Base-by-base conservation (phyloP, 2,113 vertebrate genomes). In the Todiramphus saurophagus region DNA sequence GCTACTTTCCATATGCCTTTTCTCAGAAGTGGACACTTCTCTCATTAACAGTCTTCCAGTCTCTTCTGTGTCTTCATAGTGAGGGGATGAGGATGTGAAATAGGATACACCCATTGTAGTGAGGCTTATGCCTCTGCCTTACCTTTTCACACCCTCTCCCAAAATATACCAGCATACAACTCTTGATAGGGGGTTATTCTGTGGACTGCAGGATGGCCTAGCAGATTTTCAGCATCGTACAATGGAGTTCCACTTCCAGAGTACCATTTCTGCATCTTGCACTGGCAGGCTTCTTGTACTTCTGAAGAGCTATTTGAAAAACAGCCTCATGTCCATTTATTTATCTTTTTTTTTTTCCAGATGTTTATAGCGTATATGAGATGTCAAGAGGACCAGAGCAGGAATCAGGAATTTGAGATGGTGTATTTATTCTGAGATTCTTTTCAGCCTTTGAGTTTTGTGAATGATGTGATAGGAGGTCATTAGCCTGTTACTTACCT, bases 141-240 rank as follows among this genome's bases (percentile, higher is more conserved):
- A 16, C 46, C 7, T 78, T 53, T 78, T 37, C 48, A 24, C 7
- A 19, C 21, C 7, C 21, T 79, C n/a, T 79, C 37, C 41, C 41
- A 41, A 76, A 88, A 41, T 24, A 35, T 10, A 30, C 21, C 19
- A 51, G 15, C 0, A 0, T 46, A 24, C 23, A 46, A 1, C 27
- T 88, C 50, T 50, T 58, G 12, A 35, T 53, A 37, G 20, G 30
- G 14, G 11, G 5, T 80, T 79, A 8, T 79, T 85, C 44, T 86
- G 58, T 95, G 81, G 19, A 25, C 25, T 73, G 10, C 53, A 44
- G 16, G 25, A 12, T 55, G 56, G 33, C 43, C 64, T 83, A 16
- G 56, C 74, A 72, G 28, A 39, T 41, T 56, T 31, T 87, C 64
- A n/a, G 11, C 68, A 50, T 74, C 2, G 0, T 68, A 17, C 43